Evolutionary conservation across 2,797 vertebrate species (phyloP).

Genomic region (Melanotaenia maccullochi): DNA sequence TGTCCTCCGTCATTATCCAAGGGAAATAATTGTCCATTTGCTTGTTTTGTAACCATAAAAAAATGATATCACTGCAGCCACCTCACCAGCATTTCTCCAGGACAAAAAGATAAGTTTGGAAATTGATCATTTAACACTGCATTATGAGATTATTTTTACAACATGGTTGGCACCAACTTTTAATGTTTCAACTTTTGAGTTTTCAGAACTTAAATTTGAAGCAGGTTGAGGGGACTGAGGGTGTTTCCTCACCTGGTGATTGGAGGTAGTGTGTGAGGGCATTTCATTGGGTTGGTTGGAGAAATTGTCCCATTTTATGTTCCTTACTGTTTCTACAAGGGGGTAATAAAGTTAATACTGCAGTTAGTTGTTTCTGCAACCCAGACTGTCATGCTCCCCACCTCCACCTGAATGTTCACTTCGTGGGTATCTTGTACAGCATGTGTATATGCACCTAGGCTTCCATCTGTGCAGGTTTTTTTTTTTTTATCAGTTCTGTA

Average conservation of each 20-base stretch:
- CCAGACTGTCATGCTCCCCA: constrained; percentile 62
- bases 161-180: neutral
- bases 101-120: constrained; percentile 28
- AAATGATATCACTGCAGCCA: constrained; percentile 36
- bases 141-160: constrained; percentile 14
- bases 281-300: constrained; percentile 39
- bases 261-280: constrained; percentile 18
- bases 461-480: constrained; percentile 71
- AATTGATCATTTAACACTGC: neutral
- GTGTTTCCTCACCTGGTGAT: constrained; percentile 22
- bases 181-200: neutral
- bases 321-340: constrained; percentile 76
- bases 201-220: constrained; percentile 1
- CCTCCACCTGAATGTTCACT: constrained; percentile 80
- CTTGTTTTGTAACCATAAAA: neutral
- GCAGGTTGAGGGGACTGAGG: constrained; percentile 44
- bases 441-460: constrained; percentile 72
- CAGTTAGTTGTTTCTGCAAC: constrained; percentile 61
- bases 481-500: constrained; percentile 74
- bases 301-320: constrained; percentile 69
- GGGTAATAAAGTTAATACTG: constrained; percentile 71
- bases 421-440: constrained; percentile 78
- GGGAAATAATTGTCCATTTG: constrained; percentile 13
- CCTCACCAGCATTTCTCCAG: constrained; percentile 65
- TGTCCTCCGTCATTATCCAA: constrained; percentile 32